Evolutionary conservation across 2,113 vertebrate species (phyloP).

Genomic region (Henicopernis longicauda): DNA sequence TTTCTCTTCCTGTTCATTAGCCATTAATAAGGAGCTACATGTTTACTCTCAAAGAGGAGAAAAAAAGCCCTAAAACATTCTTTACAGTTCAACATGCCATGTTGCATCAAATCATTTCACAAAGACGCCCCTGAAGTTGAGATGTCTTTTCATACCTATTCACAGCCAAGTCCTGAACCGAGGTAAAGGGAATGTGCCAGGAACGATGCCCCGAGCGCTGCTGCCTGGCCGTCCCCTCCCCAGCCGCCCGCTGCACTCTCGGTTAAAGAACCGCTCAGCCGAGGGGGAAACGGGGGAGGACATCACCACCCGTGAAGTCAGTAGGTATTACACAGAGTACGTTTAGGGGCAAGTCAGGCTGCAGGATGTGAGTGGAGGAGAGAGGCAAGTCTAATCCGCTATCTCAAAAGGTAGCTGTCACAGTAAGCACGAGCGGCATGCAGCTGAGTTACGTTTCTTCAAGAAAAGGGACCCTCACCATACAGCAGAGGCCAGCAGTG

Average conservation of each 20-base stretch:
- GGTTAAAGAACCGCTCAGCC: background rate
- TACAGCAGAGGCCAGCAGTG: accelerated
- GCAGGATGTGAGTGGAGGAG: background rate
- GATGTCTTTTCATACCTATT: background rate
- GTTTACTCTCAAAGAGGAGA: background rate
- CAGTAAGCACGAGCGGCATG: background rate
- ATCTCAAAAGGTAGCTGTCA: background rate
- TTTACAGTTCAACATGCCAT: background rate
- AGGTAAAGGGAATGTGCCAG: background rate
- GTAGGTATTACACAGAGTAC: background rate
- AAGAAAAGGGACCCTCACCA: background rate
- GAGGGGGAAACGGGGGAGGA: background rate
- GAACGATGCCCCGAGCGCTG: accelerated
- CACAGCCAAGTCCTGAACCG: background rate
- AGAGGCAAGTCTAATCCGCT: background rate
- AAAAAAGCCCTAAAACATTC: background rate
- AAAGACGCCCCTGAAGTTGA: background rate
- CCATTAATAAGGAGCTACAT: background rate
- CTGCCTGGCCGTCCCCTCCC: no score
- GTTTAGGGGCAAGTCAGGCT: background rate
- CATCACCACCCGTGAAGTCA: background rate
- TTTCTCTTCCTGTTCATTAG: background rate
- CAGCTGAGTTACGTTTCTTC: background rate
- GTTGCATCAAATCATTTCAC: background rate
- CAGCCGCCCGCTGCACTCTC: accelerated